Evolutionary conservation across 2,797 vertebrate genomes (phyloP), one percentile per base, ranked within the genome.

Genomic region (Manis pentadactyla): DNA sequence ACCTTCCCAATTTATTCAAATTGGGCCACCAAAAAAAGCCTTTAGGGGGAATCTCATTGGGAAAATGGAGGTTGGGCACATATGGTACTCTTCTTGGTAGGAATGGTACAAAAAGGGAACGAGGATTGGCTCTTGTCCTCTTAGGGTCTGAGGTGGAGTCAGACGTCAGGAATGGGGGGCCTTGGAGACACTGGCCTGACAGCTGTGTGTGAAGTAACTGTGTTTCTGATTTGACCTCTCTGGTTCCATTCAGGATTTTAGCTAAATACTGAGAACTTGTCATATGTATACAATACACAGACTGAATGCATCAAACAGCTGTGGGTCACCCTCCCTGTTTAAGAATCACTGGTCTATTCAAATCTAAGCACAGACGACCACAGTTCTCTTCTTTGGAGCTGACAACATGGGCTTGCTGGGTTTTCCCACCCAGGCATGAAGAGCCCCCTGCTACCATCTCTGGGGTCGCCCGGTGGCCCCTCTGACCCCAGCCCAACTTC

Each of bases 381-480:
- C 46, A 53, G n/a, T 7, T 34, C 12, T 61, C 69, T 17, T 42
- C 46, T 13, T 55, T 13, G 17, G 17, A 31, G 14, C 1, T 9
- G 46, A 63, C n/a, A 4, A 13, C 61, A 5, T 51, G 55, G 71
- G 37, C 46, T 34, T 69, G 8, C 0, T 2, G 37, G 39, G 37
- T 21, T 23, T 49, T 17, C 14, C n/a, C 2, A 0, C 29, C 71
- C 14, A 5, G 25, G 57, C 0, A 0, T 0, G 6, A 17, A 37
- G 25, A 25, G 10, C 10, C 17, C 2, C 21, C 3, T 0, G 0
- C 2, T 4, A 17, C 15, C 1, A 0, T 4, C 86, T 19, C 1
- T 3, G 5, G 12, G n/a, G 42, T 74, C 21, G 9, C 6, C 17
- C 1, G 18, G 46, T 11, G 46, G 46, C 46, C 10, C 42, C 46